These are phyloP conservation scores for Gallinago undulata DNA, from an alignment of 2,113 vertebrate genomes.

Conservation along the genomic window DNA sequence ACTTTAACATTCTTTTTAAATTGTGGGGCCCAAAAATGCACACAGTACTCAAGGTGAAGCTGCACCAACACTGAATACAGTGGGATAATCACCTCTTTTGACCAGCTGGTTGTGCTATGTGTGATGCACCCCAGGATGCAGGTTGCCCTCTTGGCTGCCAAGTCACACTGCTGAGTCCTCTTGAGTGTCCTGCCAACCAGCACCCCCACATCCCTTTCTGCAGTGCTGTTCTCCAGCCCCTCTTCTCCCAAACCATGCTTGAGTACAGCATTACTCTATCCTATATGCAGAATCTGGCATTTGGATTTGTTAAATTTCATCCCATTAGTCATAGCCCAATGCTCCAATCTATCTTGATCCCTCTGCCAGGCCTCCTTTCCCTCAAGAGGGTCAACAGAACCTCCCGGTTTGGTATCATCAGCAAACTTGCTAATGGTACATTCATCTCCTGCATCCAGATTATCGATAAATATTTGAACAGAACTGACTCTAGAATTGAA, in stretches of 20 bases:
- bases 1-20: neutral
- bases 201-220: neutral
- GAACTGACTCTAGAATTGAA: neutral
- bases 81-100: neutral
- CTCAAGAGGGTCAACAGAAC: neutral
- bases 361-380: neutral
- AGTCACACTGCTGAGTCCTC: neutral
- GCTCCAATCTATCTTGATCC: neutral
- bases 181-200: neutral
- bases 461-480: neutral
- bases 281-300: neutral
- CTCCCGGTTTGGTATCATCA: neutral
- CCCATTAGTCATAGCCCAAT: neutral
- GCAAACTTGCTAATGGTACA: neutral
- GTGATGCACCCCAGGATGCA: neutral
- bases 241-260: neutral
- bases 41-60: neutral
- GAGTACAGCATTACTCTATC: fast-evolving
- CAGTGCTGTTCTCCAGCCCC: neutral
- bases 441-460: neutral
- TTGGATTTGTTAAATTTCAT: neutral
- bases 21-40: neutral
- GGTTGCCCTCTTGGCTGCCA: neutral
- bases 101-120: too few species aligned
- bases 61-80: too few species aligned